Evolutionary conservation across 2,888 invertebrate species (phyloP).

Genomic region (Drosophila conformis): DNA sequence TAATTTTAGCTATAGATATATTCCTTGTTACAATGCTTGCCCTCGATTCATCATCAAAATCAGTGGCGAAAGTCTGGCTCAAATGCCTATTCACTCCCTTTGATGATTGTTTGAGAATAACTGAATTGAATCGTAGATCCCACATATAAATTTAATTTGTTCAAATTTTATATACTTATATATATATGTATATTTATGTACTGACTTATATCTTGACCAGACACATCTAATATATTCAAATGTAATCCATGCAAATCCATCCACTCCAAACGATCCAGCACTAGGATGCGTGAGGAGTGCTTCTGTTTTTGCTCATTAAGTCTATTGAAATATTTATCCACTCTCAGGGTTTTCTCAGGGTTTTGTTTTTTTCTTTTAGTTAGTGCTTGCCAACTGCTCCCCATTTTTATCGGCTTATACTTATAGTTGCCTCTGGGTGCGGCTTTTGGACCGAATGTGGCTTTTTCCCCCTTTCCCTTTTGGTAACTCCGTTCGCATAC

Average conservation of each 20-base stretch:
- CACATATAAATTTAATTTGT: not conserved
- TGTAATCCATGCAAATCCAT: not conserved
- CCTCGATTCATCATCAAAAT: not conserved
- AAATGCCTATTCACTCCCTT: not conserved
- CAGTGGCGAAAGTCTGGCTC: not conserved
- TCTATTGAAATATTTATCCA: constrained; percentile 20
- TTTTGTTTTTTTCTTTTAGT: not conserved
- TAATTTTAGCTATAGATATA: constrained; percentile 3
- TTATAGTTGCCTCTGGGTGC: constrained; percentile 41
- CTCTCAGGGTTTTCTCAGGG: constrained; percentile 15
- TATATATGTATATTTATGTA: not conserved
- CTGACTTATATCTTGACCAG: not conserved
- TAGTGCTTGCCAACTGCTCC: constrained; percentile 15
- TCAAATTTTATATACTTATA: not conserved
- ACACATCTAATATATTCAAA: not conserved
- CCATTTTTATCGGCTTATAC: constrained; percentile 29
- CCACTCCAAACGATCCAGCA: not conserved
- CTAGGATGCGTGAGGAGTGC: not conserved
- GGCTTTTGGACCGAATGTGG: constrained; percentile 31
- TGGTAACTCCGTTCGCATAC: not conserved
- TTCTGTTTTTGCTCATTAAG: constrained; percentile 10
- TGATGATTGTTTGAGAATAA: not conserved
- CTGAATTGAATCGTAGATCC: not conserved
- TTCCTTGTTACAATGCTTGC: not conserved
- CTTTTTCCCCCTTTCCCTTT: constrained; percentile 2